Evolutionary conservation across 2,888 invertebrate genomes (phyloP).

Genomic region (Drosophila quinaria): DNA sequence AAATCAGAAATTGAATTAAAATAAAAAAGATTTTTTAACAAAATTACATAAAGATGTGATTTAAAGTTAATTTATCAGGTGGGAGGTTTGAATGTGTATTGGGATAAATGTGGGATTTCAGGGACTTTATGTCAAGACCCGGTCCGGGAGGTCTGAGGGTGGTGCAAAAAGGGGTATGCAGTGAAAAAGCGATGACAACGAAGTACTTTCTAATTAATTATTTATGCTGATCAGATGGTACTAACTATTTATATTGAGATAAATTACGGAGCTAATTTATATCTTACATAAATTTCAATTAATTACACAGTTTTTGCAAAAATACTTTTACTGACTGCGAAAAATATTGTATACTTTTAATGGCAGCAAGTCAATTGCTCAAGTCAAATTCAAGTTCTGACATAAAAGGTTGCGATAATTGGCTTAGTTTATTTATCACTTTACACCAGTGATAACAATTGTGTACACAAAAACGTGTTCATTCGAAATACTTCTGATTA

Average conservation of each 20-base stretch:
- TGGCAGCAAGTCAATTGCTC: background rate
- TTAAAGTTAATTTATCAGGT: too few species aligned
- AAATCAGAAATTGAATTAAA: too few species aligned
- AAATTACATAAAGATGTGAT: too few species aligned
- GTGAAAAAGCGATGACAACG: background rate
- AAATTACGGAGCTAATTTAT: background rate
- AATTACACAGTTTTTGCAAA: background rate
- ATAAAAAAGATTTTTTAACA: too few species aligned
- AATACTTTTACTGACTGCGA: background rate
- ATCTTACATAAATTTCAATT: background rate
- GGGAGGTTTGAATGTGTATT: too few species aligned
- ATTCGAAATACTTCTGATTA: background rate
- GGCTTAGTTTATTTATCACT: conserved; percentile 11
- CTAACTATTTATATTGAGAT: background rate
- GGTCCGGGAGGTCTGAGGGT: too few species aligned
- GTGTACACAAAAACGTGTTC: conserved; percentile 14
- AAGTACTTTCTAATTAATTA: background rate
- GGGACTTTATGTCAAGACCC: too few species aligned
- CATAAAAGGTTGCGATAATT: background rate
- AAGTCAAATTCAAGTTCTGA: too few species aligned
- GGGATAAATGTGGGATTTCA: too few species aligned
- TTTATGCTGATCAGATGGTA: background rate
- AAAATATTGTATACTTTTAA: conserved; percentile 3
- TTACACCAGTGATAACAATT: conserved; percentile 12
- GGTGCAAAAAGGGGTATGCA: background rate